A percentile compares a stretch with the other conserved stretches of the same genome.
phyloP scores from a whole-genome alignment of 2,888 invertebrate species.

The Ethmia dodecea region DNA sequence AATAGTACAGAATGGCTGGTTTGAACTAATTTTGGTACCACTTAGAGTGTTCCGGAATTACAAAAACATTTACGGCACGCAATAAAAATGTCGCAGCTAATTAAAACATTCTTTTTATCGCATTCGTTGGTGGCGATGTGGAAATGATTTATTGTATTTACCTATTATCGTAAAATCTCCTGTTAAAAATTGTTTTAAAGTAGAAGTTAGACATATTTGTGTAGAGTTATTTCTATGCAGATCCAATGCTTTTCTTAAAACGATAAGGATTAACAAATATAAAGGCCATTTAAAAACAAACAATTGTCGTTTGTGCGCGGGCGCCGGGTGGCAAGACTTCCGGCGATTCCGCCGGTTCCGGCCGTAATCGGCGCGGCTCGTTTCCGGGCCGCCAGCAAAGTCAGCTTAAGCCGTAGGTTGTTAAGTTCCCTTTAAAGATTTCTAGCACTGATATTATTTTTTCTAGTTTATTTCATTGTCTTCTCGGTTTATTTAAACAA shows the following conservation, averaged over 20 bases:
- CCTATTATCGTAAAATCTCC: no score
- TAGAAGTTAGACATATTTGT: neutral
- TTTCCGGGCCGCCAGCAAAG: slow-evolving; percentile 34
- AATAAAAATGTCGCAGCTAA: slow-evolving; percentile 38
- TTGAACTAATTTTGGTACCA: slow-evolving; percentile 1
- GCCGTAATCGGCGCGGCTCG: slow-evolving; percentile 26
- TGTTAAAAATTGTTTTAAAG: neutral
- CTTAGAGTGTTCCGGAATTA: slow-evolving; percentile 25
- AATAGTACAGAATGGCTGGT: no score
- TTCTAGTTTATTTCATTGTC: slow-evolving; percentile 4
- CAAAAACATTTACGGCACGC: slow-evolving; percentile 36
- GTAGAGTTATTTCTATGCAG: neutral
- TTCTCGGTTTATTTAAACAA: no score
- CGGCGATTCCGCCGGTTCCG: slow-evolving; percentile 38
- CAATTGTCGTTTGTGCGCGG: slow-evolving; percentile 13
- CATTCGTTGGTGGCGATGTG: slow-evolving; percentile 8
- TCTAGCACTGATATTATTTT: slow-evolving; percentile 21
- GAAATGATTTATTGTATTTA: slow-evolving; percentile 27
- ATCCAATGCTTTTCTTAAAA: no score
- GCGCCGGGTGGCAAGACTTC: slow-evolving; percentile 41
- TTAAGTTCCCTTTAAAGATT: slow-evolving; percentile 29
- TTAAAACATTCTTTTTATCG: slow-evolving; percentile 39
- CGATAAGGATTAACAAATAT: no score
- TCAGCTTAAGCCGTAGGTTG: slow-evolving; percentile 33
- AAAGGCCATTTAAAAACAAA: no score